Evolutionary conservation across 2,888 invertebrate species (phyloP), one percentile per base, ranked within the genome.

Genomic region (Leucophenga maculata): DNA sequence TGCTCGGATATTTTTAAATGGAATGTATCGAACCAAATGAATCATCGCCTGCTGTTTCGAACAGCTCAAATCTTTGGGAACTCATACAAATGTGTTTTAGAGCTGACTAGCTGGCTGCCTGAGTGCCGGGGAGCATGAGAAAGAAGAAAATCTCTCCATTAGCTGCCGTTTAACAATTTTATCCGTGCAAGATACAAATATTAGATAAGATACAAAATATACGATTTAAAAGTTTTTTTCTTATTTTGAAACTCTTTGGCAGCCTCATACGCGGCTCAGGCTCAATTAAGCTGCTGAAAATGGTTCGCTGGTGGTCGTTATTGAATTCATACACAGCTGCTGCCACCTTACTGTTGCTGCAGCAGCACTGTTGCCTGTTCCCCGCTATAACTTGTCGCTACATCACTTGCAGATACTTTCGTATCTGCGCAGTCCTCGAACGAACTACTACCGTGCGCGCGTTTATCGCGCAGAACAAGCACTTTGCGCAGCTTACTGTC

Each of bases 231-330:
- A n/a, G n/a, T 50, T n/a, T 16, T 50, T n/a, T 50, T n/a, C 18
- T 50, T 50, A 8, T n/a, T 44, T 11, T 13, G 8, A 26, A 13
- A 57, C 44, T 16, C 60, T 16, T 14, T 60, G 20, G 16, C 52
- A 18, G 8, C 52, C 20, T 52, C 55, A 22, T 55, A 26, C 55
- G 50, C 65, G 64, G 66, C 72, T 65, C 69, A n/a, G n/a, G 71
- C 82, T 81, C 80, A 80, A 80, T 80, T 83, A 80, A 79, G 75
- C 83, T 78, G 78, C 80, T 82, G 74, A 83, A 78, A 77, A 73
- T 75, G 66, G 44, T 62, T 46, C 62, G 62, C 62, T 22, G 62
- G 62, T 64, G 62, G 62, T 64, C 62, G 62, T 48, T 20, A 16
- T n/a, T 32, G 50, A n/a, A 16, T 50, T 6, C 16, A 50, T 18